A percentile compares a stretch with the other conserved stretches of the same genome.
These are phyloP conservation scores for Phengaris alcon DNA, from an alignment of 2,888 invertebrate species.

Conservation along the genomic window DNA sequence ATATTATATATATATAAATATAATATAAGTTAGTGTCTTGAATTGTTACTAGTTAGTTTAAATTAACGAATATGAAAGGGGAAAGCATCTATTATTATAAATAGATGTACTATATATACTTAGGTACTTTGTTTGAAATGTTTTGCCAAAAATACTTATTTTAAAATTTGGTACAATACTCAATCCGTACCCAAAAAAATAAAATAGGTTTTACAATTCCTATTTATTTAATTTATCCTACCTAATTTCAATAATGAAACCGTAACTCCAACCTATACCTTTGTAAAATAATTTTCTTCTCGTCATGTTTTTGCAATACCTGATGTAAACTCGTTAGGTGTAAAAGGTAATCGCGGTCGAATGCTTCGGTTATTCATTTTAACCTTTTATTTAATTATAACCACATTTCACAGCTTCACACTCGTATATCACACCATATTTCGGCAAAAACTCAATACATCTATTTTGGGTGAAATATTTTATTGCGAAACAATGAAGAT, in stretches of 20 bases:
- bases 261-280: background rate
- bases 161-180: no score
- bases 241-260: background rate
- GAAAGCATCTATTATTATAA: no score
- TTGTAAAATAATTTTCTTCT: background rate
- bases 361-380: background rate
- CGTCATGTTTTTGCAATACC: background rate
- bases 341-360: constrained; percentile 3
- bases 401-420: constrained; percentile 9
- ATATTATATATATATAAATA: no score
- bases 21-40: no score
- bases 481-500: constrained; percentile 3
- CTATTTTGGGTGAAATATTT: constrained; percentile 5
- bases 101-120: no score
- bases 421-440: background rate
- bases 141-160: no score
- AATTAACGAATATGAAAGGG: no score
- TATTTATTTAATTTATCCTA: no score
- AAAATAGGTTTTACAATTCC: no score
- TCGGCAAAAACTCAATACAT: background rate
- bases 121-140: no score
- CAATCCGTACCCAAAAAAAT: no score
- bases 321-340: constrained; percentile 13
- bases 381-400: constrained; percentile 15
- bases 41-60: no score